Evolutionary conservation across 2,113 vertebrate genomes (phyloP), one percentile per base, ranked within the genome.

Genomic region (Amphiprion percula): DNA sequence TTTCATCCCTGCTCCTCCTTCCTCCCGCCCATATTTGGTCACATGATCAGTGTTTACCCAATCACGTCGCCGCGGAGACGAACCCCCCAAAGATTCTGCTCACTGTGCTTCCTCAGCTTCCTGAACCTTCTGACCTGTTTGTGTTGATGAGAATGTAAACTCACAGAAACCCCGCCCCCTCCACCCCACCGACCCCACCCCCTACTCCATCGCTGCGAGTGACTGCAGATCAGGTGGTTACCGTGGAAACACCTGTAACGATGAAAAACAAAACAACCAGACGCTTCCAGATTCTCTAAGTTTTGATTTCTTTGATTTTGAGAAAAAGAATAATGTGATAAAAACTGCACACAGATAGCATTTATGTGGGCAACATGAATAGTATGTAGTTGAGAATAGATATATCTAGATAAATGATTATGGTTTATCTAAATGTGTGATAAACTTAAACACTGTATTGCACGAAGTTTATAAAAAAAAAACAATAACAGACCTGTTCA

Each of bases 401-500:
- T 91, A 90, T 93, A 93, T 91, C 80, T 87, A 92, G 90, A 90
- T 78, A 90, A 93, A 92, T 90, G 75, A 93, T 76, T 86, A 91
- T 93, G 93, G 92, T 95, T 95, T 94, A 95, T 95, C 93, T 93
- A 92, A 93, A 93, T 95, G 93, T 95, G 93, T 94, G 94, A 94
- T 94, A 94, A 94, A 94, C 91, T 92, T 70, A 90, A 93, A 94
- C 92, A 94, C 93, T 95, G 94, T 95, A 95, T 93, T 95, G 94
- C 94, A 95, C 93, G 94, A 93, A 90, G 73, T 95, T 95, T 95
- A 94, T 95, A 95, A 91, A 94, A 94, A n/a, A n/a, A 92, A 90
- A 52, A 54, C 67, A 85, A 89, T 87, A 89, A 83, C 85, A 90
- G 81, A 89, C 79, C 84, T 85, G 80, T 87, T 88, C 44, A 90